Evolutionary conservation across 2,113 vertebrate species (phyloP), one percentile per base, ranked within the genome.

Genomic region (Pardalotus punctatus): DNA sequence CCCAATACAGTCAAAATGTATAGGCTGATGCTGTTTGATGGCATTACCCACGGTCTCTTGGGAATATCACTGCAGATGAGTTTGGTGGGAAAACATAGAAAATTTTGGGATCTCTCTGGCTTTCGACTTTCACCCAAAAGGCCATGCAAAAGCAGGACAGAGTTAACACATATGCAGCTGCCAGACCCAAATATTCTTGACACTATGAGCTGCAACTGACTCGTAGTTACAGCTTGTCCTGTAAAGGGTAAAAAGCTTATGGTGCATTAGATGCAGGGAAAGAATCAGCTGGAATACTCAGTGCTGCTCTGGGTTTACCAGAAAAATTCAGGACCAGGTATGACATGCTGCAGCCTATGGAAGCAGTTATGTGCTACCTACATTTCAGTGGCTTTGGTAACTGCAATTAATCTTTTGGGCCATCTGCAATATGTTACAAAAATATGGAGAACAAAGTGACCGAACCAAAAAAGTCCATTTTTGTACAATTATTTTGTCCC

Each of bases 31-130:
- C 4, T 25, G 2, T 89, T 64, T 79, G 10, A 20, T 27, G 56
- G 12, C 33, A 42, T 12, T 50, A 50, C 14, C 31, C 29, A 2
- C 42, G 11, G 4, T 36, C 2, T 74, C 25, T 45, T 0, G 0
- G 24, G 29, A 5, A 16, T 66, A 24, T 40, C 28, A n/a, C 36
- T 57, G 27, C n/a, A 57, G 36, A 36, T 40, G 10, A 2, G 8
- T 67, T 54, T 67, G 12, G 12, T 82, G 47, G 40, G 54, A 76
- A 82, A 24, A 6, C 36, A 5, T 2, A 43, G 33, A 38, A 62
- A 67, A 18, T 71, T 21, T 54, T 51, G 15, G 12, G 13, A 6
- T 73, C 45, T 38, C 8, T 12, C 57, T 81, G n/a, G 13, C 14
- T 74, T 67, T 62, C 67, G 8, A 22, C 1, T 64, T 28, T 36